Evolutionary conservation across 2,797 vertebrate species (phyloP), one percentile per base, ranked within the genome.

Genomic region (Cossypha polioptera): DNA sequence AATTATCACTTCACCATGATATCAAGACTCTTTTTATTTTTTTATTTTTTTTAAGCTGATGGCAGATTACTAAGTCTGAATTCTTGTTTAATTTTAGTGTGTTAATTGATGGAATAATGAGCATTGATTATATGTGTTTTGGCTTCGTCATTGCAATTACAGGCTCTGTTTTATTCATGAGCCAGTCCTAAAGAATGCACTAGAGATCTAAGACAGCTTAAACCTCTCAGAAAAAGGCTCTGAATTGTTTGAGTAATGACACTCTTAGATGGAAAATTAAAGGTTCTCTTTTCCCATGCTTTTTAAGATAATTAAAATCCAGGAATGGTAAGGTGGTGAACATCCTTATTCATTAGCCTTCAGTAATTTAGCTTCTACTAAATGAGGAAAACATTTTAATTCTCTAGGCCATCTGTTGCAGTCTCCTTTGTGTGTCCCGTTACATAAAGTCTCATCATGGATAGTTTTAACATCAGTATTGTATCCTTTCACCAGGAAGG

Each of bases 71-170:
- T 94, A 90, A 95, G 67, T 88, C 86, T 92, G 95, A 90, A 95
- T 96, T 97, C 95, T 92, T 97, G 89, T 94, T 96, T 97, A 95
- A 96, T 98, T 97, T 96, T 96, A 95, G 92, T 96, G 89, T 96
- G 94, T 94, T 97, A 96, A 97, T 94, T 97, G 96, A 97, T 87
- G 71, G 93, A 92, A 93, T 96, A 96, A 97, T 95, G 90, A 96
- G 93, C 94, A 94, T 94, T 79, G 83, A 96, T 93, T 96, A 92
- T 93, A 93, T 95, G 94, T 73, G 83, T 94, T 93, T 95, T 95
- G 88, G 88, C 95, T 96, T 69, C 63, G 18, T 96, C 95, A 92
- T 77, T 92, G 86, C 88, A 97, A 97, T 98, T 97, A 88, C 65
- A 75, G 59, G 61, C 65, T 88, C 80, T 97, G 95, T 96, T 97